phyloP scores from a whole-genome alignment of 2,797 vertebrate species.

The Rhinogobio ventralis region DNA sequence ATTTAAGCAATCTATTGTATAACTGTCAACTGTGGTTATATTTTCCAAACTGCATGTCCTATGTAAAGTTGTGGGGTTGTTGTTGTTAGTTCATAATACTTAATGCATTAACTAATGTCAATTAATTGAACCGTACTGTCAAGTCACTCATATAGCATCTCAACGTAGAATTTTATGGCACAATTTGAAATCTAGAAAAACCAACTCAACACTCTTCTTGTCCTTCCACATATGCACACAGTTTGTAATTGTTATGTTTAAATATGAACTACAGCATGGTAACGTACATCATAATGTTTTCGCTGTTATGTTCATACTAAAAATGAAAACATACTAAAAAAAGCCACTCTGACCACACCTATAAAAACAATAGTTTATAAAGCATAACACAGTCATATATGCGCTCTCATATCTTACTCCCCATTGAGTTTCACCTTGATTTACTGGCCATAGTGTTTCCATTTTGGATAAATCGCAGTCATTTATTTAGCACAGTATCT shows the following conservation, averaged over 20 bases:
- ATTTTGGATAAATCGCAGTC: conserved; percentile 30
- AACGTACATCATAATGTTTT: background rate
- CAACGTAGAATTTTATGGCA: background rate
- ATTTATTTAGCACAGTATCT: conserved; percentile 54
- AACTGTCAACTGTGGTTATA: background rate
- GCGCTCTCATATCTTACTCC: background rate
- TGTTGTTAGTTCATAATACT: background rate
- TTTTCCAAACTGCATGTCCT: background rate
- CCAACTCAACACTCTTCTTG: background rate
- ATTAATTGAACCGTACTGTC: background rate
- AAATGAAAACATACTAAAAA: conserved; percentile 20
- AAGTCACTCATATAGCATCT: background rate
- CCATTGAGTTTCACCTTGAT: conserved; percentile 32
- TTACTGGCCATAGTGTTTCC: conserved; percentile 26
- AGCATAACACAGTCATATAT: background rate
- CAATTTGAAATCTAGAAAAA: background rate
- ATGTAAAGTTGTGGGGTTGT: background rate
- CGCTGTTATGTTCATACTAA: background rate
- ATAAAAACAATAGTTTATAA: conserved; percentile 16
- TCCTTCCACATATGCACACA: background rate
- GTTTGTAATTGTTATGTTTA: background rate
- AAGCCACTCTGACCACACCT: conserved; percentile 22
- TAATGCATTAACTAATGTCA: background rate
- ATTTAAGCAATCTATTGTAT: too few relatives aligned
- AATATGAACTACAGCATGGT: background rate